A percentile compares a stretch with the other conserved stretches of the same genome.
Conservation (phyloP, 1,140 invertebrate species). For the Hormaphis cornu region DNA sequence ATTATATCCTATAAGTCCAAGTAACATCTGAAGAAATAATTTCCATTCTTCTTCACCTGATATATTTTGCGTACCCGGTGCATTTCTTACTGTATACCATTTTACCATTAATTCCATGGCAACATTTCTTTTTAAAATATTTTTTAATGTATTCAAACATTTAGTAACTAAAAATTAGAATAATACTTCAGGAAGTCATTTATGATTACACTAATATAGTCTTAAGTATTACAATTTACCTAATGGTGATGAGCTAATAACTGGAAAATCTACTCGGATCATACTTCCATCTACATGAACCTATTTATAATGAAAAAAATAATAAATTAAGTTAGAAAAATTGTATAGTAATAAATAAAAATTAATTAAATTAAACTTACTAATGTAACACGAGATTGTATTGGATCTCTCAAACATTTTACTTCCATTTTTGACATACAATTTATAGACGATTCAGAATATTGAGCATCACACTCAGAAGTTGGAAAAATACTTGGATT, state of each 20-base stretch:
- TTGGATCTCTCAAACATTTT: conserved; percentile 20
- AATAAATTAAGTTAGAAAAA: neutral
- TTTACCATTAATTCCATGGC: conserved; percentile 66
- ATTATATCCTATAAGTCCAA: conserved; percentile 61
- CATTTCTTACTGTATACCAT: conserved; percentile 80
- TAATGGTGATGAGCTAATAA: conserved; percentile 29
- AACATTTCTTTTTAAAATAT: conserved; percentile 62
- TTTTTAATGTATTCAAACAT: conserved; percentile 61
- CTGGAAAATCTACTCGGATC: conserved; percentile 30
- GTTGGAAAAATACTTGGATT: neutral
- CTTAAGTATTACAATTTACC: conserved; percentile 3
- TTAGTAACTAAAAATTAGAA: conserved; percentile 46
- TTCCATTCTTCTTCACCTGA: conserved; percentile 71
- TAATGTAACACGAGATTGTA: conserved; percentile 19
- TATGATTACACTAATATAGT: neutral
- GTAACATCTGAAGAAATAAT: conserved; percentile 52
- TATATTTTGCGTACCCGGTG: conserved; percentile 70
- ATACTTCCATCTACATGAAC: conserved; percentile 24
- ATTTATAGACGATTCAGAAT: conserved; percentile 19
- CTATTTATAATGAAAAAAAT: neutral
- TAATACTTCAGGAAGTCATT: neutral
- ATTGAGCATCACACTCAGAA: conserved; percentile 14
- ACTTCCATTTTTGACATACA: conserved; percentile 7
- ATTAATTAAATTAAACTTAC: conserved; percentile 2
- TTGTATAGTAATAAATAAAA: neutral